These are phyloP conservation scores for Ciconia nigra DNA, from an alignment of 2,797 vertebrate genomes.

Conservation along the genomic window DNA sequence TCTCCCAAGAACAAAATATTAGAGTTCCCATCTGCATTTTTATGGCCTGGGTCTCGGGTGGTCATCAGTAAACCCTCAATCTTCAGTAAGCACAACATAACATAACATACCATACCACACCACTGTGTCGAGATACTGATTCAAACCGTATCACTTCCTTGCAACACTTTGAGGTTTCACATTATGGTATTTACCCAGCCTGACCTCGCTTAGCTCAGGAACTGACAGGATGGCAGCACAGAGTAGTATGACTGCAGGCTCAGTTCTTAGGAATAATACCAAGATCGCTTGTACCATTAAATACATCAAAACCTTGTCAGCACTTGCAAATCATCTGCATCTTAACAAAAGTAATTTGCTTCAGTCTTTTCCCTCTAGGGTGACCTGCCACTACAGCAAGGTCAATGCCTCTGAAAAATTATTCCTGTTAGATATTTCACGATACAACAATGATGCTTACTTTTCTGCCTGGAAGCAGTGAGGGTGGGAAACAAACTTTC, in stretches of 20 bases:
- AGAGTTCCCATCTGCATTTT: background rate
- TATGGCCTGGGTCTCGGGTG: background rate
- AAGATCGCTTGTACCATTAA: conserved; percentile 55
- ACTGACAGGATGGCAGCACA: background rate
- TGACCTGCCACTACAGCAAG: conserved; percentile 44
- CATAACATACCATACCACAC: too few relatives aligned
- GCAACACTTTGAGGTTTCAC: background rate
- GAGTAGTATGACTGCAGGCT: conserved; percentile 3
- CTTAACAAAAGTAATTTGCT: conserved; percentile 51
- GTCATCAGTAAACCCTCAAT: background rate
- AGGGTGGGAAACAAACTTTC: background rate
- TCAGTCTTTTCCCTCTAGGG: conserved; percentile 50
- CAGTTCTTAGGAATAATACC: background rate
- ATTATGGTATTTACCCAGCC: background rate
- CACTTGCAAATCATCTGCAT: conserved; percentile 56
- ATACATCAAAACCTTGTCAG: conserved; percentile 59
- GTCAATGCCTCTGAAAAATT: conserved; percentile 40
- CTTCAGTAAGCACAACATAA: background rate
- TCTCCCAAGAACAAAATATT: background rate
- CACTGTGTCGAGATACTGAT: background rate
- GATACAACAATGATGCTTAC: background rate
- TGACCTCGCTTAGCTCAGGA: background rate
- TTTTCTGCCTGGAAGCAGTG: conserved; percentile 21
- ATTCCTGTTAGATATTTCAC: conserved; percentile 42
- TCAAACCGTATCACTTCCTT: background rate